These are phyloP conservation scores for Nomada fucata DNA, from an alignment of 2,888 invertebrate genomes.

Conservation along the genomic window DNA sequence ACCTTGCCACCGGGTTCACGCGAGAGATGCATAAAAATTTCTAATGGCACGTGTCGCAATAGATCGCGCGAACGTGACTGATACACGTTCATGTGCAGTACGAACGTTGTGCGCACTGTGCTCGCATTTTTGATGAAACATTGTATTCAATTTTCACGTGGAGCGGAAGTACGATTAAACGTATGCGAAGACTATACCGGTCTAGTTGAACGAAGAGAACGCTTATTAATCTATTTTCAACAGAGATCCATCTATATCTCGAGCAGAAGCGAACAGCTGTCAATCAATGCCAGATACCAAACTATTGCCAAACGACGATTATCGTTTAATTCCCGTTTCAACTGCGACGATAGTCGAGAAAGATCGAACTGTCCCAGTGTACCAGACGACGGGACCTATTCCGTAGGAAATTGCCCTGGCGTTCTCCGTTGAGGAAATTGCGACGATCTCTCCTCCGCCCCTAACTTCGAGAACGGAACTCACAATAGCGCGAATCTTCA, in stretches of 20 bases:
- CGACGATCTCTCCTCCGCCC: not conserved
- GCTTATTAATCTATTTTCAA: not conserved
- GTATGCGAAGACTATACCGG: too few relatives aligned
- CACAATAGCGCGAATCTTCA: too few relatives aligned
- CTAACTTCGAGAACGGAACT: not conserved
- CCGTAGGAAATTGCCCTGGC: conserved; percentile 46
- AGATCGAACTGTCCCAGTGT: conserved; percentile 46
- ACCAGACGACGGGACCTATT: conserved; percentile 8
- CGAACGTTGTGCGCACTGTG: not conserved
- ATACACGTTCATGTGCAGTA: not conserved
- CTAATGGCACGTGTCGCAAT: not conserved
- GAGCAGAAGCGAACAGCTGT: not conserved
- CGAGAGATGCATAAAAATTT: not conserved
- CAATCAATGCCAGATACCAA: too few relatives aligned
- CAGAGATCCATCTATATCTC: not conserved
- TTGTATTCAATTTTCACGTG: not conserved
- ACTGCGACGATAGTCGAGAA: not conserved
- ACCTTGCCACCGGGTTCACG: too few relatives aligned
- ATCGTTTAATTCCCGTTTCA: conserved; percentile 22
- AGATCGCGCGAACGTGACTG: not conserved
- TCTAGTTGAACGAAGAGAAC: not conserved
- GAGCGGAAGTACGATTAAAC: not conserved
- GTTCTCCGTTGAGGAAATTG: conserved; percentile 58
- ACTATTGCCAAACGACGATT: not conserved
- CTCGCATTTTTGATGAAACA: not conserved